Conservation (phyloP, 2,888 invertebrate genomes). For the Trichacis sp. region DNA sequence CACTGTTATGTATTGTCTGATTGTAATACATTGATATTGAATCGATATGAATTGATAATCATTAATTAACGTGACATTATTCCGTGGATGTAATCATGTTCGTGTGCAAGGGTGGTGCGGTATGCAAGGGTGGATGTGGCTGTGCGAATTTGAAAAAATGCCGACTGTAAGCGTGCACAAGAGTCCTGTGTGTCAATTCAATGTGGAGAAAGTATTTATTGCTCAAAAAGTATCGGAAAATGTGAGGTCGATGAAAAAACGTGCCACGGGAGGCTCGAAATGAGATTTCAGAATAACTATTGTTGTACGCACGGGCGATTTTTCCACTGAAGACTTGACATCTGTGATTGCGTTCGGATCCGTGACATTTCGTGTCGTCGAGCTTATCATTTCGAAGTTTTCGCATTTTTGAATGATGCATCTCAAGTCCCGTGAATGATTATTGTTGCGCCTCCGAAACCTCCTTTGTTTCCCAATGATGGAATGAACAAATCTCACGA, state of each 20-base stretch:
- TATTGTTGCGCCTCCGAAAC: constrained; percentile 1
- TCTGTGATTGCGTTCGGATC: background rate
- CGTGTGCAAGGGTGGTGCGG: too few relatives aligned
- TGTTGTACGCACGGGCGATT: too few relatives aligned
- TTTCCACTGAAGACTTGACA: too few relatives aligned
- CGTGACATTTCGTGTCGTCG: background rate
- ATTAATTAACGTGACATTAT: constrained; percentile 65
- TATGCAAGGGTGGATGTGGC: constrained; percentile 28
- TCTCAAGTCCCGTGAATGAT: constrained; percentile 6
- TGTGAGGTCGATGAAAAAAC: constrained; percentile 42
- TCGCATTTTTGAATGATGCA: constrained; percentile 6
- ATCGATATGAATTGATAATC: constrained; percentile 69
- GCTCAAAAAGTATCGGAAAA: constrained; percentile 64
- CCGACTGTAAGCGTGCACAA: constrained; percentile 34
- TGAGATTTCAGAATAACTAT: too few relatives aligned
- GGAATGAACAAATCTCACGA: constrained; percentile 2
- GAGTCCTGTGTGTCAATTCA: constrained; percentile 68
- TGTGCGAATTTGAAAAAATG: constrained; percentile 21
- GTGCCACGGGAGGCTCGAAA: constrained; percentile 36
- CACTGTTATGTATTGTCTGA: constrained; percentile 69
- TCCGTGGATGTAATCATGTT: constrained; percentile 61
- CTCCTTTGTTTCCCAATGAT: background rate
- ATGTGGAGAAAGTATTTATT: constrained; percentile 69
- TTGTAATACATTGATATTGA: constrained; percentile 69
- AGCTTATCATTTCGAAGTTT: background rate